phyloP scores from a whole-genome alignment of 2,888 invertebrate genomes.

The Chamaedrilus cognettii region DNA sequence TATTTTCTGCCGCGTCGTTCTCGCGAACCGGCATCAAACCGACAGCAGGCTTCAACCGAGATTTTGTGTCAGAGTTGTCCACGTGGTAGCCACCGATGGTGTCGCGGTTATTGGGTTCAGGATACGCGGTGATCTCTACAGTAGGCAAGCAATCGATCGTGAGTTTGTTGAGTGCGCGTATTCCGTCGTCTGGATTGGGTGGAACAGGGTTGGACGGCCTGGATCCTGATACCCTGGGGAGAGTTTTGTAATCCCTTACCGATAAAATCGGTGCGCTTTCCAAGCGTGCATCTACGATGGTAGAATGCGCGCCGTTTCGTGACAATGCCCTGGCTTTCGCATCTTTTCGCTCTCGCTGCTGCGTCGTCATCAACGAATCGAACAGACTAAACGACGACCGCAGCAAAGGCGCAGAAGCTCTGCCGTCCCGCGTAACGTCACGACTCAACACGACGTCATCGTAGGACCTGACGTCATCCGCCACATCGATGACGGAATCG shows the following conservation, averaged over 20 bases:
- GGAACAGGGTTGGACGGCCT: neutral
- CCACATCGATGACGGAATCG: conserved; percentile 24
- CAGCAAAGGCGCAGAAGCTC: neutral
- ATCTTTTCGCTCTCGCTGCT: neutral
- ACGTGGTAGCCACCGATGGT: neutral
- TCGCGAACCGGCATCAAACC: neutral
- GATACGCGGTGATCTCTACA: neutral
- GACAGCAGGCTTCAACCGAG: conserved; percentile 1
- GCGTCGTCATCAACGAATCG: no score
- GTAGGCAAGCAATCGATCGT: neutral
- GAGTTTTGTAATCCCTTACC: neutral
- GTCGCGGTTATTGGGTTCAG: neutral
- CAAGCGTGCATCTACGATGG: no score
- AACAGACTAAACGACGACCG: no score
- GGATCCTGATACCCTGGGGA: neutral
- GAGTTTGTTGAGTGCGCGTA: neutral
- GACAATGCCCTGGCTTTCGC: neutral
- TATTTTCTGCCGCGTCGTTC: neutral
- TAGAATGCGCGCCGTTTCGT: neutral
- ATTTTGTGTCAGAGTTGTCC: neutral
- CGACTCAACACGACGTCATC: no score
- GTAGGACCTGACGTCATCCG: neutral
- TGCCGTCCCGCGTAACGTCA: no score
- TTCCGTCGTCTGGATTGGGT: neutral
- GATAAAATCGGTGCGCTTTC: neutral